Base-by-base conservation (phyloP, 2,797 vertebrate species). In the Liasis olivaceus region DNA sequence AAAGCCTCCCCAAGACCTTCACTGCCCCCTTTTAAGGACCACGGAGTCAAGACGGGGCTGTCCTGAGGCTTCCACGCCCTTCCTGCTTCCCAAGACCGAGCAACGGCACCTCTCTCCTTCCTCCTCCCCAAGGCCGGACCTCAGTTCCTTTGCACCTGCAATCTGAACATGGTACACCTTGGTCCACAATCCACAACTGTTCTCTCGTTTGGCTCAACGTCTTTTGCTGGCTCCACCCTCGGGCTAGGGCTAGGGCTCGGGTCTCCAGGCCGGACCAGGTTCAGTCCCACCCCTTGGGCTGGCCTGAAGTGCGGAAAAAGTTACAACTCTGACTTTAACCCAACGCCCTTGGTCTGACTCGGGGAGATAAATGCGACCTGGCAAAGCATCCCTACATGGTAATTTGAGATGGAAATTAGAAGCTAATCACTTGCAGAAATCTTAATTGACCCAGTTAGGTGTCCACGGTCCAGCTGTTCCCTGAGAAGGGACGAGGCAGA, bases 321-420 rank as follows among this genome's bases (percentile, higher is more conserved):
- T 51, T 22, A 28, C 9, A 66, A 56, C n/a, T 63, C 81, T 66
- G 86, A 86, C 86, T 91, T 66, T 85, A 59, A 89, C 63, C 86
- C 54, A 4, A 24, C 51, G 91, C 91, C 88, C 92, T 90, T 90
- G 63, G 63, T 31, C 22, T 12, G 7, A 20, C 84, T 5, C 36
- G 1, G n/a, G 92, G 42, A 59, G 62, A 62, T 31, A 77, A 92
- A 92, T 20, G 42, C 36, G 64, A 17, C 63, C 51, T 88, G 56
- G 72, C 54, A 85, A 60, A 36, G 20, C 36, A 54, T 81, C 20
- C 86, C 77, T 59, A 59, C 72, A 66, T 36, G 87, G 77, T 62
- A 89, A 91, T 91, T 89, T 66, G 17, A 31, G 90, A 85, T 47
- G 87, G 90, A 91, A 91, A 91, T 85, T 69, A 85, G 62, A 51